Percentiles rank a stretch among this genome's conserved stretches.
Evolutionary conservation across 2,888 invertebrate species (phyloP).

Genomic region (Brassicogethes aeneus): DNA sequence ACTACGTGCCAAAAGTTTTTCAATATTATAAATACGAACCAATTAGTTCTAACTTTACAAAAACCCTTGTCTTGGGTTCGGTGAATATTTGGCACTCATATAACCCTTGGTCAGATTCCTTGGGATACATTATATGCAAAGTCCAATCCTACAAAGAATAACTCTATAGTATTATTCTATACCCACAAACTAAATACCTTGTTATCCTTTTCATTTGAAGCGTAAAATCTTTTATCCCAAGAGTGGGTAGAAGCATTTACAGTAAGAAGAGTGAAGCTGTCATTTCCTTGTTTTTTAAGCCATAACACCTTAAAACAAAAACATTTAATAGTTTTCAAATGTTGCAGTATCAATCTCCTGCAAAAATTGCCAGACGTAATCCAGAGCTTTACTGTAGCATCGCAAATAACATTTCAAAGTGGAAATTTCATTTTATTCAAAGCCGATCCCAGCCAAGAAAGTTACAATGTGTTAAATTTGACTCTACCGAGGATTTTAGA

Average conservation of each 20-base stretch:
- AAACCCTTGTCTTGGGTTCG: constrained; percentile 56
- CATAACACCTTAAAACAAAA: constrained; percentile 53
- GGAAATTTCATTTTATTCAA: neutral
- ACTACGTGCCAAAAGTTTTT: neutral
- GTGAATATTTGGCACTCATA: constrained; percentile 62
- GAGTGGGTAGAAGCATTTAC: constrained; percentile 56
- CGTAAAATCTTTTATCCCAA: constrained; percentile 56
- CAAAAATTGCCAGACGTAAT: too few relatives aligned
- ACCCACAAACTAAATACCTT: constrained; percentile 38
- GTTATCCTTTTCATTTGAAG: constrained; percentile 50
- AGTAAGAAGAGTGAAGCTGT: constrained; percentile 46
- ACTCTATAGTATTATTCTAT: constrained; percentile 2
- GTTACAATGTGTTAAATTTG: neutral
- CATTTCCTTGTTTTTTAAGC: constrained; percentile 57
- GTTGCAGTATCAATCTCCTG: too few relatives aligned
- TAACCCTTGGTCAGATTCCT: constrained; percentile 53
- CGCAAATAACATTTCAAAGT: too few relatives aligned
- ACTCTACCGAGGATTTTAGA: neutral
- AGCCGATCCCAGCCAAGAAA: neutral
- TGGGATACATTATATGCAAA: constrained; percentile 53
- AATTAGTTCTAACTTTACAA: constrained; percentile 53
- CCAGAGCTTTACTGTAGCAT: too few relatives aligned
- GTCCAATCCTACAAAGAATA: constrained; percentile 51
- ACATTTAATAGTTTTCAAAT: constrained; percentile 5
- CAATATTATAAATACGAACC: constrained; percentile 38